phyloP scores from a whole-genome alignment of 2,797 vertebrate species.

The Semotilus atromaculatus region DNA sequence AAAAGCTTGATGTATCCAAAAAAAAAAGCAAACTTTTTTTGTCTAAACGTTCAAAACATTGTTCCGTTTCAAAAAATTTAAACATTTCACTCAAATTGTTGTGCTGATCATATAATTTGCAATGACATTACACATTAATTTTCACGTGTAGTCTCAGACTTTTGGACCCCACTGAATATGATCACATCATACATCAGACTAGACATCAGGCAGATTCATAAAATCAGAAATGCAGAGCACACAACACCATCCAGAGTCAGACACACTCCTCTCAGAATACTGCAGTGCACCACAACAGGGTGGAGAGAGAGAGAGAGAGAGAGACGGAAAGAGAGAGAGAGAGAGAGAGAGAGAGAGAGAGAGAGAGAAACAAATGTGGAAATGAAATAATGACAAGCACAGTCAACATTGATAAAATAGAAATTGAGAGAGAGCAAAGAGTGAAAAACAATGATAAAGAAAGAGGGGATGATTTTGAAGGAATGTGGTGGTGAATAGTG shows the following conservation, averaged over 20 bases:
- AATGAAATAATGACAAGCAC: conserved; percentile 27
- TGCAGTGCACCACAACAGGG: conserved; percentile 63
- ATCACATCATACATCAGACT: conserved; percentile 12
- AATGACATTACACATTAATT: background rate
- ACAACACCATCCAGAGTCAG: conserved; percentile 24
- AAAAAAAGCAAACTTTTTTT: background rate
- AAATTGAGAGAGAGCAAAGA: background rate
- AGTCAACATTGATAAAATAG: background rate
- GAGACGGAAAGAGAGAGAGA: conserved; percentile 33
- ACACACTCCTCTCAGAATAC: conserved; percentile 56
- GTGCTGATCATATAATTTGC: background rate
- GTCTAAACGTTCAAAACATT: background rate
- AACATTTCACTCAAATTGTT: background rate
- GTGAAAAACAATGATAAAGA: background rate
- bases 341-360: conserved; percentile 36
- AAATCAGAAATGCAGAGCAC: conserved; percentile 29
- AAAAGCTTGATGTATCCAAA: background rate
- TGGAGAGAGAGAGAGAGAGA: conserved; percentile 44
- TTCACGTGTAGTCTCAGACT: background rate
- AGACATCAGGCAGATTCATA: conserved; percentile 43
- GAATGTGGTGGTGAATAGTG: background rate
- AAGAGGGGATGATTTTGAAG: background rate
- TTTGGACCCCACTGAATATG: background rate
- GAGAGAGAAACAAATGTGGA: conserved; percentile 1
- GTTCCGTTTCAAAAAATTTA: background rate